phyloP scores from a whole-genome alignment of 2,888 invertebrate species.

The Trilocha varians region DNA sequence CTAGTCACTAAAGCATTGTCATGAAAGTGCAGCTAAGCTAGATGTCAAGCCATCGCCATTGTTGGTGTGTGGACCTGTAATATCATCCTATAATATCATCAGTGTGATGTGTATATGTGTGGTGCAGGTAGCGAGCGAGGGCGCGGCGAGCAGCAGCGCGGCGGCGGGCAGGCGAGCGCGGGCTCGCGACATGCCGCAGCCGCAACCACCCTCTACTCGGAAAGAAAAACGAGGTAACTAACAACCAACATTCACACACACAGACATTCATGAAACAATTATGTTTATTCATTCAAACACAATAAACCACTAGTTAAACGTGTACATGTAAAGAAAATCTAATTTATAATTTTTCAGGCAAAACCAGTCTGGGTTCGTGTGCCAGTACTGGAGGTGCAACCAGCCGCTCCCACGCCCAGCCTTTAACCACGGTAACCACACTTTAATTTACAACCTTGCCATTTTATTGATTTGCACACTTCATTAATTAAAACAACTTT shows the following conservation, averaged over 20 bases:
- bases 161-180: conserved; percentile 76
- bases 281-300: too few relatives aligned
- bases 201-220: conserved; percentile 63
- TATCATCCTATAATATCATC: background rate
- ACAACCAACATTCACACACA: conserved; percentile 2
- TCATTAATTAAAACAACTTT: background rate
- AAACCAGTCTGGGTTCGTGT: conserved; percentile 79
- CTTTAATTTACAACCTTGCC: background rate
- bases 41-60: background rate
- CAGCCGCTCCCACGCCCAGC: conserved; percentile 67
- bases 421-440: conserved; percentile 55
- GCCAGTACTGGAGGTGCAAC: conserved; percentile 74
- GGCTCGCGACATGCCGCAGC: conserved; percentile 73
- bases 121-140: conserved; percentile 39
- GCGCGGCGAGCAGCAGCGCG: conserved; percentile 55
- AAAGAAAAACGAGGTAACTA: conserved; percentile 59
- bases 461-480: background rate
- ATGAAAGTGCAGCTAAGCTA: too few relatives aligned
- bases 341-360: conserved; percentile 36
- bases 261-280: too few relatives aligned
- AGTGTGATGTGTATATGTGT: background rate
- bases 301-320: too few relatives aligned
- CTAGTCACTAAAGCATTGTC: too few relatives aligned
- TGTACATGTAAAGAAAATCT: too few relatives aligned
- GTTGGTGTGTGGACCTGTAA: background rate